Base-by-base conservation (phyloP, 2,113 vertebrate species). In the Neogobius melanostomus region DNA sequence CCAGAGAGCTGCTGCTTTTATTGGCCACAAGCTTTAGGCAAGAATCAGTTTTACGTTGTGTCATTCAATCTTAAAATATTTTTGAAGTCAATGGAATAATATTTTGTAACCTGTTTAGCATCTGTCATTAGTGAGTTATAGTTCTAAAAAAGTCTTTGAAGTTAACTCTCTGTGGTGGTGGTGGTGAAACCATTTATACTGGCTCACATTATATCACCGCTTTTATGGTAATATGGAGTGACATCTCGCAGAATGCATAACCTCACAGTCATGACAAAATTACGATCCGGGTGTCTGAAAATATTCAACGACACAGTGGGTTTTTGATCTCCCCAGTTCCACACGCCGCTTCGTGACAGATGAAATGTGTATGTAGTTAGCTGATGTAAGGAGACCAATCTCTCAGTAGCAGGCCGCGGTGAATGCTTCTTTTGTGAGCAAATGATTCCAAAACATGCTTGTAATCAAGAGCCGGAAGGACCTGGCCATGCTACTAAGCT, bases 401-500 rank as follows among this genome's bases (percentile, higher is more conserved):
- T 77, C 80, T 88, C 83, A 77, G 81, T 89, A 89, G 84, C 84
- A 84, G 80, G 56, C 71, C 79, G 78, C 68, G 73, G 76, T 81
- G 68, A 78, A 68, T 68, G 74, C 76, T 75, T 77, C 70, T 82
- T 71, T 74, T 69, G 64, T 84, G 85, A 85, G 68, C 85, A 85
- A 89, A 84, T 88, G 70, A 74, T 79, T 83, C 47, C 80, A 77
- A 87, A 84, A 89, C 87, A 85, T 80, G 82, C 66, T 21, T 82
- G 75, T 89, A 91, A 91, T 93, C 85, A 87, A 83, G 76, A 86
- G 72, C 85, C 89, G 80, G 83, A 83, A 78, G 45, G 66, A 71
- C 59, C 1, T 43, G n/a, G 51, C 51, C 65, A n/a, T 66, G 66
- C 60, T 80, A 81, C 76, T 85, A 87, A 73, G n/a, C 47, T 68